Evolutionary conservation across 2,797 vertebrate species (phyloP).

Genomic region (Cheirogaleus major): DNA sequence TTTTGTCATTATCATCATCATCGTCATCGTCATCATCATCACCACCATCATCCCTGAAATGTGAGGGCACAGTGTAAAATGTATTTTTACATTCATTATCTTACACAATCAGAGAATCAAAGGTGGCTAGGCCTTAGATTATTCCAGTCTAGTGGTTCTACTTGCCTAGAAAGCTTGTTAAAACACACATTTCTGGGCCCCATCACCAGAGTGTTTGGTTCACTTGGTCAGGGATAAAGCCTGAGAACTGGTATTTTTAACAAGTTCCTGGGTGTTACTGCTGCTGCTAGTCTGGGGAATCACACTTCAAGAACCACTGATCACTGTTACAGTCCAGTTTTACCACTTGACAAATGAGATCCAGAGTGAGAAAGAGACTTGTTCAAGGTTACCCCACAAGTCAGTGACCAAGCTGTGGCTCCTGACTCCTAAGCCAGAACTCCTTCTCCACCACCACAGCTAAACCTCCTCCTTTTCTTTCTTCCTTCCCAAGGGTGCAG

Average conservation of each 20-base stretch:
- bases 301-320: not conserved
- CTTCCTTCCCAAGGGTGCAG: constrained; percentile 27
- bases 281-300: not conserved
- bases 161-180: not conserved
- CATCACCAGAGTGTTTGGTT: not conserved
- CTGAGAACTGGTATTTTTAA: constrained; percentile 28
- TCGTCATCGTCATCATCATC: not conserved
- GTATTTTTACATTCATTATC: not conserved
- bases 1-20: not conserved
- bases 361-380: not conserved
- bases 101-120: not conserved
- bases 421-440: constrained; percentile 33
- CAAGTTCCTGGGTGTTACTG: not conserved
- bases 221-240: not conserved
- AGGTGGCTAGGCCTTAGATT: not conserved
- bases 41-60: constrained; percentile 25
- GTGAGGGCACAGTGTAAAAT: not conserved
- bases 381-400: not conserved
- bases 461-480: constrained; percentile 23
- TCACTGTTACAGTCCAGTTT: not conserved
- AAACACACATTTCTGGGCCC: not conserved
- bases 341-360: not conserved
- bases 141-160: not conserved
- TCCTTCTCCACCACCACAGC: constrained; percentile 14
- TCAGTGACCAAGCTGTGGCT: not conserved